Conservation (phyloP, 2,888 invertebrate species). For the Schizotus pectinicornis region DNA sequence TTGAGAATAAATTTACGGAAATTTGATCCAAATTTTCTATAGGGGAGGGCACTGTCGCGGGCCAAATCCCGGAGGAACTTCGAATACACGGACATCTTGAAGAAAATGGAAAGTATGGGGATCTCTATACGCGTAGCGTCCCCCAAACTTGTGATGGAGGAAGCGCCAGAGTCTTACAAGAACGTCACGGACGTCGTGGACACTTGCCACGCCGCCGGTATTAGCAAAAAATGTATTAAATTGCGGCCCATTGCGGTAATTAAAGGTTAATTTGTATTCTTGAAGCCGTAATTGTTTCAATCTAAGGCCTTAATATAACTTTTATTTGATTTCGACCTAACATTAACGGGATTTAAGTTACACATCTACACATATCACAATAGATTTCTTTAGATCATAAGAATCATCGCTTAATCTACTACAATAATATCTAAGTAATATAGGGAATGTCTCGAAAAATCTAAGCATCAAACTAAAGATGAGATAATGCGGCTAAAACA, state of each 20-base stretch:
- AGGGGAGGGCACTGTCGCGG: conserved; percentile 96
- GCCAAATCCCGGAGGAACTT: conserved; percentile 96
- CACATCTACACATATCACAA: conserved; percentile 21
- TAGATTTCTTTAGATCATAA: neutral
- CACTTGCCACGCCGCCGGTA: conserved; percentile 97
- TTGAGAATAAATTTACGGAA: no score
- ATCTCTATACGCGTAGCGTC: conserved; percentile 97
- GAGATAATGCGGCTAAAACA: no score
- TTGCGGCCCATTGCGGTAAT: conserved; percentile 97
- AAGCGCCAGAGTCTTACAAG: conserved; percentile 99
- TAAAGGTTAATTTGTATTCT: conserved; percentile 74
- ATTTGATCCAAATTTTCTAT: no score
- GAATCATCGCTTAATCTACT: neutral
- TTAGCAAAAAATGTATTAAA: conserved; percentile 96
- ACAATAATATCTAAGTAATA: conserved; percentile 3
- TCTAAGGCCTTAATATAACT: neutral
- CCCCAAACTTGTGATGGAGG: conserved; percentile 99
- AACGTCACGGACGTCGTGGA: conserved; percentile 99
- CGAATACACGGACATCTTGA: conserved; percentile 89
- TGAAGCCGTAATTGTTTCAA: neutral
- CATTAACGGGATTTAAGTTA: conserved; percentile 14
- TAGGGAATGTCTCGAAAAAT: conserved; percentile 12
- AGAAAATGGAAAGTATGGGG: conserved; percentile 81
- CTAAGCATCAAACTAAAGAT: no score
- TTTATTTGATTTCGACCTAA: conserved; percentile 4